phyloP scores from a whole-genome alignment of 2,113 vertebrate genomes.

The Hippocampus barbouri region DNA sequence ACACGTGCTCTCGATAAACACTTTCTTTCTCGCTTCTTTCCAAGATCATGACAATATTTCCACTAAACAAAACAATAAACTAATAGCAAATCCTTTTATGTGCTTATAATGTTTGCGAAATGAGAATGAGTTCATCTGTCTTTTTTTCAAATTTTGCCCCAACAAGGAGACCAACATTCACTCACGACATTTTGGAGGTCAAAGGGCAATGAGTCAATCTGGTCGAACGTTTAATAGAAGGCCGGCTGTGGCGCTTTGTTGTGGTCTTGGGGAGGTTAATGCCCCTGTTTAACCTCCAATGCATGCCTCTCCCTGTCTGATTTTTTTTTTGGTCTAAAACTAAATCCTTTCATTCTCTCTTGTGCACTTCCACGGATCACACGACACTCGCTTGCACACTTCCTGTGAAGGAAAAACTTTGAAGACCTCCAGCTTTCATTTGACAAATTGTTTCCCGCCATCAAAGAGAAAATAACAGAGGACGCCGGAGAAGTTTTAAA shows the following conservation, averaged over 20 bases:
- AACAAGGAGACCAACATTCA: not conserved
- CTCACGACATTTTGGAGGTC: conserved; percentile 22
- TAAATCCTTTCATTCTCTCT: conserved; percentile 28
- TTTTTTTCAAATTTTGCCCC: conserved; percentile 24
- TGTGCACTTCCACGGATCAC: conserved; percentile 32
- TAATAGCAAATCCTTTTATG: conserved; percentile 8
- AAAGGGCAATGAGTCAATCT: conserved; percentile 26
- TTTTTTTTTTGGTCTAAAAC: not conserved
- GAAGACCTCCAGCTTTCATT: conserved; percentile 69
- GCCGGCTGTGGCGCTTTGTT: conserved; percentile 32
- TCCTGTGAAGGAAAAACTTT: conserved; percentile 46
- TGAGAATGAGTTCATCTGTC: conserved; percentile 28
- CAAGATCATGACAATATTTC: not conserved
- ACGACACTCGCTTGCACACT: conserved; percentile 20
- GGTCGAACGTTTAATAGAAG: conserved; percentile 21
- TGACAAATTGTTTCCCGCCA: conserved; percentile 71
- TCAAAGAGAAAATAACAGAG: conserved; percentile 61
- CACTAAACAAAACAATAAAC: not conserved
- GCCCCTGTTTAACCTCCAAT: conserved; percentile 48
- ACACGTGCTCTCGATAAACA: too few relatives aligned
- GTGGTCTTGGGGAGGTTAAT: conserved; percentile 33
- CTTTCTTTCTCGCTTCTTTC: too few relatives aligned
- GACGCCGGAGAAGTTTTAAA: conserved; percentile 35
- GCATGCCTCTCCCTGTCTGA: conserved; percentile 31
- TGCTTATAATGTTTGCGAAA: conserved; percentile 28